These are phyloP conservation scores for Drosophila tani DNA, from an alignment of 1,140 invertebrate species.

Conservation along the genomic window DNA sequence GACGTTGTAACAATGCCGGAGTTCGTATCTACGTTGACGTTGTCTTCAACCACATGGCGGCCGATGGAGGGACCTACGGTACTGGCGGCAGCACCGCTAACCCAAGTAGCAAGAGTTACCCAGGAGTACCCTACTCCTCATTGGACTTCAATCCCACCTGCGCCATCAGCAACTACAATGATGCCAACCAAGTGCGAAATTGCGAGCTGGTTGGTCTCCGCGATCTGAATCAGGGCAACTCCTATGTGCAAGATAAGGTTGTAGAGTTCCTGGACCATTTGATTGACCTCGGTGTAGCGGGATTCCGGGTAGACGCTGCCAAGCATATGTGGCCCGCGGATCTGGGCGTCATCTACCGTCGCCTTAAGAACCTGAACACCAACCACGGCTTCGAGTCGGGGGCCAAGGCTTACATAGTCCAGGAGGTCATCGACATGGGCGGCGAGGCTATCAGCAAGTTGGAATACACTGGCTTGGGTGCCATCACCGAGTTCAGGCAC, in stretches of 20 bases:
- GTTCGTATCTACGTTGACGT: constrained; percentile 94
- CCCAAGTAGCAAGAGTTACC: constrained; percentile 86
- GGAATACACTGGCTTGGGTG: constrained; percentile 89
- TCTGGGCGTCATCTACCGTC: constrained; percentile 82
- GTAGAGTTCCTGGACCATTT: constrained; percentile 89
- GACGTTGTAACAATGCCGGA: constrained; percentile 89
- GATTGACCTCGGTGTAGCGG: constrained; percentile 91
- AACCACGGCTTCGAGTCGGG: constrained; percentile 87
- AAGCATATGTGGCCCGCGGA: constrained; percentile 93
- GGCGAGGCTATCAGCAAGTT: constrained; percentile 82
- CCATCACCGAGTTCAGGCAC: constrained; percentile 91
- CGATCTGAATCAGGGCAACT: constrained; percentile 88
- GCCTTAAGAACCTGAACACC: constrained; percentile 87
- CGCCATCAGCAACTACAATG: constrained; percentile 87
- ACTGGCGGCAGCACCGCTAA: constrained; percentile 87
- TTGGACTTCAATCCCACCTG: constrained; percentile 87
- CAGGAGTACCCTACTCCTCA: constrained; percentile 87
- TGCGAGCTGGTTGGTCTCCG: constrained; percentile 90
- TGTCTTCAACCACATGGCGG: constrained; percentile 92
- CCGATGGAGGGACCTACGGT: constrained; percentile 84
- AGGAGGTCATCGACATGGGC: constrained; percentile 93
- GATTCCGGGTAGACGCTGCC: constrained; percentile 90
- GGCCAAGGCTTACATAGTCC: constrained; percentile 89
- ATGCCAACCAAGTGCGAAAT: constrained; percentile 88
- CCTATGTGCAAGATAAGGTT: constrained; percentile 89